Evolutionary conservation across 2,113 vertebrate genomes (phyloP).

Genomic region (Mobula birostris): DNA sequence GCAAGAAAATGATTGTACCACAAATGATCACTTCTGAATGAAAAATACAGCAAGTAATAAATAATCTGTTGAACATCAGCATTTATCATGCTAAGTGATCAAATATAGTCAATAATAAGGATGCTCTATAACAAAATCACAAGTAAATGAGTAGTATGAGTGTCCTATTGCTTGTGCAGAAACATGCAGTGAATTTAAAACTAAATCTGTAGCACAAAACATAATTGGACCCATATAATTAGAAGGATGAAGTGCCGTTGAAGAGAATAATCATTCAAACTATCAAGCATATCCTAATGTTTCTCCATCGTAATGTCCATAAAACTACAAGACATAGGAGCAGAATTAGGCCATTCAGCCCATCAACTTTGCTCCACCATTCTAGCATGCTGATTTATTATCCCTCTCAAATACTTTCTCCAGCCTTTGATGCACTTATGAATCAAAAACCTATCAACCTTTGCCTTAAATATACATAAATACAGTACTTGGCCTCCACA

Average conservation of each 20-base stretch:
- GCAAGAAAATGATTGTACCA: not conserved
- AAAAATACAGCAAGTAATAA: not conserved
- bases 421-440: too few relatives aligned
- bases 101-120: not conserved
- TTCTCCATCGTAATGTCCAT: not conserved
- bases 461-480: too few relatives aligned
- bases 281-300: not conserved
- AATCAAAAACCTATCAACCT: too few relatives aligned
- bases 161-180: not conserved
- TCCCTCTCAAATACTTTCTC: too few relatives aligned
- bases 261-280: not conserved
- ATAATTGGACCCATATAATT: not conserved
- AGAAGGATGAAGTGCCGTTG: not conserved
- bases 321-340: too few relatives aligned
- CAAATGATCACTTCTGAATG: not conserved
- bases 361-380: too few relatives aligned
- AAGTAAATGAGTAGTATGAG: not conserved
- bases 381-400: too few relatives aligned
- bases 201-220: not conserved
- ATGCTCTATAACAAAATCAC: not conserved
- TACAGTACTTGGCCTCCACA: too few relatives aligned
- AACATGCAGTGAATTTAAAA: not conserved
- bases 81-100: not conserved
- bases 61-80: not conserved
- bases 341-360: too few relatives aligned